Evolutionary conservation across 2,113 vertebrate species (phyloP).

Genomic region (Elephas maximus): DNA sequence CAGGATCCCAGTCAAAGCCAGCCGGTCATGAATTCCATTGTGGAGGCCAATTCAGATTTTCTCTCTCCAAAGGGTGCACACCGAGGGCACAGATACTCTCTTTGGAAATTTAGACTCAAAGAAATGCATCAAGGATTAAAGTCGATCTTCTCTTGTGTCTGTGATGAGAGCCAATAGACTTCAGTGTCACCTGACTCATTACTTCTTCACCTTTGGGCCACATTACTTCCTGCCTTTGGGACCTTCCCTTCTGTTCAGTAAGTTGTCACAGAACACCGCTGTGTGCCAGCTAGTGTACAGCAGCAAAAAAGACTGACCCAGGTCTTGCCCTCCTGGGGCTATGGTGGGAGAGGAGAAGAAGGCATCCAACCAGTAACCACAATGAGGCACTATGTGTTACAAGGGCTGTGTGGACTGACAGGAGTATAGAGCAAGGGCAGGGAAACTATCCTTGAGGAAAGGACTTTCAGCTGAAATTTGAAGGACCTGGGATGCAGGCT

Average conservation of each 20-base stretch:
- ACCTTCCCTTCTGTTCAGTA: not conserved
- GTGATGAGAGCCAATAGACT: not conserved
- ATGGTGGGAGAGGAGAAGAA: not conserved
- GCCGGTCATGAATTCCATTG: not conserved
- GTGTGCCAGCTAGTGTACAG: not conserved
- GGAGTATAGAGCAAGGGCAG: not conserved
- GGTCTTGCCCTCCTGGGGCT: not conserved
- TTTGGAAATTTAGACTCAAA: constrained; percentile 59
- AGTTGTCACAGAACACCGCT: too few relatives aligned
- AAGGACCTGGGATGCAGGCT: not conserved
- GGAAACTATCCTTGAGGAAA: not conserved
- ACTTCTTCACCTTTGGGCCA: not conserved
- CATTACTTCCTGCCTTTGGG: not conserved
- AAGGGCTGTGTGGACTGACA: not conserved
- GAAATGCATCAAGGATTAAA: constrained; percentile 47
- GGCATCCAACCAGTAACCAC: not conserved
- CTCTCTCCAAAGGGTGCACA: constrained; percentile 31
- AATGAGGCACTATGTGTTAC: not conserved
- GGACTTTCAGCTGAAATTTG: not conserved
- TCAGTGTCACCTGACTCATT: not conserved
- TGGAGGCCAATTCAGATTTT: constrained; percentile 7
- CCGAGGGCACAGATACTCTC: constrained; percentile 24
- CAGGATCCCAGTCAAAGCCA: not conserved
- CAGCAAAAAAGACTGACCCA: not conserved
- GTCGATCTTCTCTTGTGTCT: not conserved